Evolutionary conservation across 2,888 invertebrate species (phyloP), one percentile per base, ranked within the genome.

Genomic region (Eupithecia subumbrata): DNA sequence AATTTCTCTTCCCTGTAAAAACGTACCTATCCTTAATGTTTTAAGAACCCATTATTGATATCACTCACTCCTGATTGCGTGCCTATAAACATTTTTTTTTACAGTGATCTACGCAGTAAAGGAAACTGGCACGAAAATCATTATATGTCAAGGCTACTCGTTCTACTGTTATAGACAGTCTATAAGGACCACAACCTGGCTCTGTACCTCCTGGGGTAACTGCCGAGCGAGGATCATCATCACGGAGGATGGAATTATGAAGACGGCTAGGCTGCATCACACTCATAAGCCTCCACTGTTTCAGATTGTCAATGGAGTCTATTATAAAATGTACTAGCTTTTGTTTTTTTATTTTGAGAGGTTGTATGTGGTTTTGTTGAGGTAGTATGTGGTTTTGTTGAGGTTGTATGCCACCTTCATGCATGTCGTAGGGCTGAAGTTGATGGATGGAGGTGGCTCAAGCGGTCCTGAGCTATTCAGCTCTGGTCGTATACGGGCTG

Each of bases 251-350:
- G 71, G 73, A 2, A 52, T 11, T 5, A 66, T 78, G 40, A 75
- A 71, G 34, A 78, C 66, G 43, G 71, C 64, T 8, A 45, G 37
- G 22, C 48, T 22, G 5, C 45, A 66, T 14, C 77, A 78, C 43
- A 52, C 22, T 16, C 77, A 77, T 30, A 16, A 34, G 4, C 64
- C 64, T 22, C 77, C 75, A 4, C 0, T 43, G 30, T 75, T 56
- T n/a, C 73, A 66, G 37, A 78, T 78, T 30, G 48, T 76, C 14
- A 75, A 76, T 45, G 77, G 75, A 43, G 40, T 77, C 0, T 77
- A 77, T 40, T 64, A 69, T 30, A 75, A 75, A 60, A 60, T 60
- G 60, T 60, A 60, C 60, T 60, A 60, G 60, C 11, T 60, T 25
- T 25, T 56, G 11, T 3, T 2, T 22, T n/a, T 22, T 22, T 2